Evolutionary conservation across 23 tunicate genomes (phyloP), one percentile per base, ranked within the genome.

Genomic region (Pegea sp.): DNA sequence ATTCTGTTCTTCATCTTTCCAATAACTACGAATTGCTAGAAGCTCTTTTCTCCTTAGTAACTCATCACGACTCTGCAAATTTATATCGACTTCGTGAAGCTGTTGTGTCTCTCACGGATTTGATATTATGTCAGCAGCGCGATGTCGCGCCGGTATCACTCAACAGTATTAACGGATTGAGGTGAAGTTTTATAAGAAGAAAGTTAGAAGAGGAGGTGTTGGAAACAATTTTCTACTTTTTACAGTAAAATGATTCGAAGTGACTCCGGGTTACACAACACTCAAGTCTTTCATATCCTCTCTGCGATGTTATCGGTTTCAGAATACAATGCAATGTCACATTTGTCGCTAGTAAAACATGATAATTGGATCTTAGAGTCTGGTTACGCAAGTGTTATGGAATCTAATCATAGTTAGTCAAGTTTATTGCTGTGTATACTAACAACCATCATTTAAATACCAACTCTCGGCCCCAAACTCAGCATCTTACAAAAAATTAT

Each of bases 281-380:
- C 27, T 28, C 38, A 65, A 21, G 60, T 69, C 60, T 69, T 42
- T 53, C 75, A 69, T 29, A 8, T 52, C 7, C 23, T 69, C 8
- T 51, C 60, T 2, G 33, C 53, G 18, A 49, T 69, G 34, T 38
- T 69, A 53, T 60, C 75, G 1, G 75, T 55, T 60, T 24, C 48
- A 3, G 75, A 69, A 20, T 60, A n/a, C 27, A 18, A 32, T 1
- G 52, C 66, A 1, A 52, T 63, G 31, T 24, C 34, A 26, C 53
- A 50, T 28, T 24, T 54, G 1, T 30, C 67, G 2, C 53, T 69
- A 34, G 60, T 59, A 66, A 60, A 69, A 49, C 66, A 69, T 24
- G 75, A 69, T 22, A 56, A 69, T 21, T 60, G 75, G 67, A 52
- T 69, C 1, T 29, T 52, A 38, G 13, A 38, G 46, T 38, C 13